Evolutionary conservation across 2,113 vertebrate genomes (phyloP).

Genomic region (Tenebrosternarchus preto): DNA sequence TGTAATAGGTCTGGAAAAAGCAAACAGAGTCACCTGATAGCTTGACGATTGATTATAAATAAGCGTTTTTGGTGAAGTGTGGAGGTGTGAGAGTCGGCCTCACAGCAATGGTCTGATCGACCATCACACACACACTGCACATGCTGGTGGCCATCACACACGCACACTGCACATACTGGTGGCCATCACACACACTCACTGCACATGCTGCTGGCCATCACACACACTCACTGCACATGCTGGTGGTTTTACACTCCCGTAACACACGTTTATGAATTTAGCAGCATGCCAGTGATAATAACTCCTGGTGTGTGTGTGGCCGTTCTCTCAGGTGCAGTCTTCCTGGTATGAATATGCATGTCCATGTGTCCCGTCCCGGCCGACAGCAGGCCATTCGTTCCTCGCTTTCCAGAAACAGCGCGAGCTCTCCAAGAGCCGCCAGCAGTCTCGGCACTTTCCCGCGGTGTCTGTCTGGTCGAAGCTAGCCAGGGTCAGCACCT

Average conservation of each 20-base stretch:
- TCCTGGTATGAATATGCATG: conserved; percentile 42
- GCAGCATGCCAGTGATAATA: background rate
- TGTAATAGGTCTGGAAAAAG: background rate
- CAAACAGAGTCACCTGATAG: background rate
- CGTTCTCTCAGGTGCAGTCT: conserved; percentile 25
- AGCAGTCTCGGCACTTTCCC: conserved; percentile 22
- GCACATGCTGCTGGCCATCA: background rate
- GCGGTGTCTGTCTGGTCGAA: conserved; percentile 40
- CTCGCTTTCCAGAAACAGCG: conserved; percentile 42
- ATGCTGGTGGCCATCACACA: background rate
- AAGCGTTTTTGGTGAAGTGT: conserved; percentile 1
- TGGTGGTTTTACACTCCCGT: too few relatives aligned
- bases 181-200: background rate
- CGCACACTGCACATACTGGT: background rate
- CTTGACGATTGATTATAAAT: conserved; percentile 15
- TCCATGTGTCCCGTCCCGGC: conserved; percentile 34
- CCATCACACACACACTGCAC: background rate
- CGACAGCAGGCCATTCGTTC: conserved; percentile 28
- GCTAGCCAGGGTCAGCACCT: conserved; percentile 31
- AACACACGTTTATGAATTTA: background rate
- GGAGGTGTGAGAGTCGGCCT: background rate
- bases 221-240: background rate
- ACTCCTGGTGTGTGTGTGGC: background rate
- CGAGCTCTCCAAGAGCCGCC: conserved; percentile 29
- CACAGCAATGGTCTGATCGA: background rate